Base-by-base conservation (phyloP, 2,888 invertebrate genomes). In the Melieria picta region DNA sequence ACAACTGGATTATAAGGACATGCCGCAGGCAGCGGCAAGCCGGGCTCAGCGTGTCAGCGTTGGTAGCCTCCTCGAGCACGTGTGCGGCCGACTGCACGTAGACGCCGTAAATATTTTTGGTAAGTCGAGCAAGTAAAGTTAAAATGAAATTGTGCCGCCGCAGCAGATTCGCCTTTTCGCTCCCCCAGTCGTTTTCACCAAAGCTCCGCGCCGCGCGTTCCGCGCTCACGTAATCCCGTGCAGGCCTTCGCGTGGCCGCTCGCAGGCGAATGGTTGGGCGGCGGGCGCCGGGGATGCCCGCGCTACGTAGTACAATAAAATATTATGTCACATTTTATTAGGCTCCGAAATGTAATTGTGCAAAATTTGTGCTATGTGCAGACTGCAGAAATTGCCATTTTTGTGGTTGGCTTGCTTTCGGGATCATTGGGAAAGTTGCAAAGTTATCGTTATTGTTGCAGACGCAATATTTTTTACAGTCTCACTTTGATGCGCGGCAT, bases 131-230 rank as follows among this genome's bases (percentile, higher is more conserved):
- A 77, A 77, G 75, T 77, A 77, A 77, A 78, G 78, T 69, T 65
- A 74, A 77, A 80, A 80, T 80, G 77, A 81, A 81, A 76, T 76
- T 78, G 71, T 74, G 73, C 72, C 75, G 68, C 61, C 60, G 68
- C 67, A 78, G 75, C 74, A 74, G 61, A 16, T 71, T 72, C 55
- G 58, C 55, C 57, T 65, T 7, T 52, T 2, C 47, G 11, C 4
- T 30, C 30, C 30, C 30, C 30, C 2, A 30, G 30, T 55, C 72
- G 6, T 57, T 69, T 60, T 48, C 6, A 57, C 65, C 68, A 65
- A 55, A 56, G 47, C 62, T 30, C 30, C 30, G 30, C 30, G 30
- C 30, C 30, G 30, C 30, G 30, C 30, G 30, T 30, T 30, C 30
- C 1, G 30, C 30, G 30, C 30, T 30, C 30, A 30, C 30, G 30